Percentiles rank a stretch among this genome's conserved stretches.
phyloP scores from a whole-genome alignment of 2,113 vertebrate species.

The Gobio gobio region DNA sequence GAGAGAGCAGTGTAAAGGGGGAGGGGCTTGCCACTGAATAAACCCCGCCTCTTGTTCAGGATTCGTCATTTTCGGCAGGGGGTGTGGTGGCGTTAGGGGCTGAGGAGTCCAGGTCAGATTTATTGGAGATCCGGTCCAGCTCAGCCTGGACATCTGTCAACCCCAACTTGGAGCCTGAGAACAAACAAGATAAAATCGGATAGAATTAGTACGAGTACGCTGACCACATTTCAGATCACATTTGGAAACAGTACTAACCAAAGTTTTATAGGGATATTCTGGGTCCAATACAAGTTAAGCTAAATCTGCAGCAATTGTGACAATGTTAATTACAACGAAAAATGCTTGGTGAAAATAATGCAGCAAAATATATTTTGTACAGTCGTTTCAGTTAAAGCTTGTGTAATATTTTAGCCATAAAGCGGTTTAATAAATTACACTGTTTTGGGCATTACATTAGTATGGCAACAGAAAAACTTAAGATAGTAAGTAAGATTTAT shows the following conservation, averaged over 20 bases:
- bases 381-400: no score
- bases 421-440: background rate
- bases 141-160: slow-evolving; percentile 97
- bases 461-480: background rate
- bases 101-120: slow-evolving; percentile 83
- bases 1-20: slow-evolving; percentile 42
- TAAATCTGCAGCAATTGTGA: background rate
- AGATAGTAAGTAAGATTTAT: background rate
- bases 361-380: no score
- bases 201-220: background rate
- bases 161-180: slow-evolving; percentile 91
- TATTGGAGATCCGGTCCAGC: slow-evolving; percentile 94
- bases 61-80: slow-evolving; percentile 89
- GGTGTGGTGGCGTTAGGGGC: slow-evolving; percentile 84
- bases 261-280: background rate
- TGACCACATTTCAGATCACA: background rate
- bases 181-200: slow-evolving; percentile 9
- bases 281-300: background rate
- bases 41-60: slow-evolving; percentile 85
- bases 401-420: no score
- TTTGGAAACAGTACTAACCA: background rate
- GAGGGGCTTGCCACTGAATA: slow-evolving; percentile 43
- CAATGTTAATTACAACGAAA: background rate
- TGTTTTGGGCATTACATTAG: background rate
- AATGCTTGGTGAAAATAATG: no score